Evolutionary conservation across 2,888 invertebrate genomes (phyloP).

Genomic region (Lycia hirtaria): DNA sequence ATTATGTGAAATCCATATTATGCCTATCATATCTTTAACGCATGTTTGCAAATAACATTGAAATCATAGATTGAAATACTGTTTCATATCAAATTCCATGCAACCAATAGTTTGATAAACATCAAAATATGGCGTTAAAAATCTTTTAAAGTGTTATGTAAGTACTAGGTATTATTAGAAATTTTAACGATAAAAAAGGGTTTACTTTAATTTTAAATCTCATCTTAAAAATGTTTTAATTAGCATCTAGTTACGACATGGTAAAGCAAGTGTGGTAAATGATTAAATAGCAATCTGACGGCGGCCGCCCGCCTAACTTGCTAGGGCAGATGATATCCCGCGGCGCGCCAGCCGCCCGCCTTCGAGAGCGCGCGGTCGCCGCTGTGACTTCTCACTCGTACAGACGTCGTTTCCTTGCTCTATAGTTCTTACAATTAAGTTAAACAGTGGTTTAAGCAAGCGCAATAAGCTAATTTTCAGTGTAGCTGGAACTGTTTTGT

Average conservation of each 20-base stretch:
- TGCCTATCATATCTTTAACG: no score
- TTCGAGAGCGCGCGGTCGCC: slow-evolving; percentile 26
- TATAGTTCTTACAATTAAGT: slow-evolving; percentile 1
- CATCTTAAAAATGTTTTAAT: slow-evolving; percentile 27
- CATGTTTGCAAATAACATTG: no score
- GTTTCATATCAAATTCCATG: no score
- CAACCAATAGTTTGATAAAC: no score
- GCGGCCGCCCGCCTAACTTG: slow-evolving; percentile 29
- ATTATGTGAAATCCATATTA: no score
- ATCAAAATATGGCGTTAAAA: no score
- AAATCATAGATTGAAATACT: no score
- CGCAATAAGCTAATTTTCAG: background rate
- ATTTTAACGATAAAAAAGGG: slow-evolving; percentile 5
- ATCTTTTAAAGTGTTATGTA: no score
- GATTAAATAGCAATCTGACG: slow-evolving; percentile 37
- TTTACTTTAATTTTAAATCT: slow-evolving; percentile 11
- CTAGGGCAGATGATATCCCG: slow-evolving; percentile 42
- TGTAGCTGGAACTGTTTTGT: background rate
- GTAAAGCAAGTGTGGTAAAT: slow-evolving; percentile 30
- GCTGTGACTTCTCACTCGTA: slow-evolving; percentile 2
- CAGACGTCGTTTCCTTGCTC: background rate
- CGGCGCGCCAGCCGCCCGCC: slow-evolving; percentile 50
- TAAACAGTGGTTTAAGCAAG: background rate
- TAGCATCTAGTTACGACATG: slow-evolving; percentile 20
- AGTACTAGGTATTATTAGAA: no score